A percentile compares a stretch with the other conserved stretches of the same genome.
Evolutionary conservation across 2,113 vertebrate species (phyloP).

Genomic region (Mandrillus leucophaeus): DNA sequence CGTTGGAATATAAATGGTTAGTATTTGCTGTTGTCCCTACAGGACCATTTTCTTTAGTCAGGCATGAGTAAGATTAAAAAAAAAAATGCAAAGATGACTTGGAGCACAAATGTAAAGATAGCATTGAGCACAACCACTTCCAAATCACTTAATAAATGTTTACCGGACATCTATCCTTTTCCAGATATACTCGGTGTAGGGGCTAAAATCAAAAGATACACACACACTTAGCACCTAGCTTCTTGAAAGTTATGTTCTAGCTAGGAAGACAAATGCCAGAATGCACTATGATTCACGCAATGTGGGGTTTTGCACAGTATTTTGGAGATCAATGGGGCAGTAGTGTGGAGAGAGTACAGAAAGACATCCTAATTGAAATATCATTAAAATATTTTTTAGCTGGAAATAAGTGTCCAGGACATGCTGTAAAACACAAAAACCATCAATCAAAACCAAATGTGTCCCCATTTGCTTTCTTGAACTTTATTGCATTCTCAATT

Average conservation of each 20-base stretch:
- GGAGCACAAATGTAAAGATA: neutral
- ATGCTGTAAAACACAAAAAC: neutral
- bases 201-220: neutral
- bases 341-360: neutral
- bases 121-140: neutral
- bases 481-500: neutral
- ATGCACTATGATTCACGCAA: neutral
- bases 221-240: too few species aligned
- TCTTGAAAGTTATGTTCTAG: neutral
- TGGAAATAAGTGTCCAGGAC: neutral
- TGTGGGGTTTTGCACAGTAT: neutral
- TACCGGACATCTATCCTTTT: neutral
- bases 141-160: neutral
- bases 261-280: neutral
- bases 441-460: neutral
- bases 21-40: neutral
- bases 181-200: neutral
- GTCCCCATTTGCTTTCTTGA: neutral
- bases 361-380: neutral
- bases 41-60: neutral
- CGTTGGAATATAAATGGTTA: conserved; percentile 11
- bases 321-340: neutral
- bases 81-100: neutral
- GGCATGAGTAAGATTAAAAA: neutral
- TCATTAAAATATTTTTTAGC: neutral